Conservation (phyloP, 2,113 vertebrate genomes). For the Callospermophilus lateralis region DNA sequence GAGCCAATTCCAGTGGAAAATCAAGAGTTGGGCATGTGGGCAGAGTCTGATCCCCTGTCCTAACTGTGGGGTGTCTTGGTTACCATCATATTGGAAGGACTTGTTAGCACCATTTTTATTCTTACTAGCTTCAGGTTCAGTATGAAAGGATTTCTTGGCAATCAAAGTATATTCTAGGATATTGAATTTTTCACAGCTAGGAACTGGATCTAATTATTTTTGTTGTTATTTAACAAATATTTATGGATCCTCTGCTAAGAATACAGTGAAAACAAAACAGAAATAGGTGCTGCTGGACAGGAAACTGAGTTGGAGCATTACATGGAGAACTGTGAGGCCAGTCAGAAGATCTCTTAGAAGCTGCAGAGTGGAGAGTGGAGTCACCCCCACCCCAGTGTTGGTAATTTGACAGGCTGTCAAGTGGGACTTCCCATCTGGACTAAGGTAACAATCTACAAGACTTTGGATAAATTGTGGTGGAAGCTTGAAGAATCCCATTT, state of each 20-base stretch:
- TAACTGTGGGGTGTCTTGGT: not conserved
- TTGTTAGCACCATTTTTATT: not conserved
- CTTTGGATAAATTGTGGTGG: not conserved
- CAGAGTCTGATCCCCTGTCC: not conserved
- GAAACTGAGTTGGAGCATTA: not conserved
- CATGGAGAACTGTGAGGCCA: not conserved
- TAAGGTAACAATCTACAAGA: not conserved
- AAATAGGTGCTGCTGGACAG: not conserved
- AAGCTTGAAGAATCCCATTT: slow-evolving; percentile 13
- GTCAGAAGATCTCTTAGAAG: not conserved
- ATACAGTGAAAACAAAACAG: not conserved
- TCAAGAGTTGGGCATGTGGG: not conserved
- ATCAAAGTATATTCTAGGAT: not conserved
- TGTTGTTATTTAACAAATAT: not conserved
- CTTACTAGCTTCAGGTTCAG: not conserved
- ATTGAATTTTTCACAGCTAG: not conserved
- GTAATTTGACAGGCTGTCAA: not conserved
- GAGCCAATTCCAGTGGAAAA: not conserved
- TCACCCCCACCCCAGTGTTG: not conserved
- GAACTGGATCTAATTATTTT: not conserved
- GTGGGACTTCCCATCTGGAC: not conserved
- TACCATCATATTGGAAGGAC: not conserved
- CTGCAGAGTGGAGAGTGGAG: not conserved
- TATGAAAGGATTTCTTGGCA: not conserved
- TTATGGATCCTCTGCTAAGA: not conserved